Evolutionary conservation across 1,140 invertebrate genomes (phyloP), one percentile per base, ranked within the genome.

Genomic region (Drosophila pandora): DNA sequence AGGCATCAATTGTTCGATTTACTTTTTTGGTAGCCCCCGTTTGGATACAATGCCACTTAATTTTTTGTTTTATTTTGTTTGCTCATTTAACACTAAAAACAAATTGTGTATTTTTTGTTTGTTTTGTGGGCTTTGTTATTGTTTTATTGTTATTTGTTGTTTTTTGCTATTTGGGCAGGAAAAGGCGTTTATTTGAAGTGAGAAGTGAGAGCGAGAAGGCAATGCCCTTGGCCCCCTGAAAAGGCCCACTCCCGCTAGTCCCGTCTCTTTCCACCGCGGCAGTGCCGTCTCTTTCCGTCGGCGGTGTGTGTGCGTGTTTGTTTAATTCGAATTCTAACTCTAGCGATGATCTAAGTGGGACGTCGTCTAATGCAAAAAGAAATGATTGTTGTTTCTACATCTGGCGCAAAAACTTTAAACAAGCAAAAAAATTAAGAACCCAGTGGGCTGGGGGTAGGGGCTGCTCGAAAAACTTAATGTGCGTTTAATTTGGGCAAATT

Each of bases 311-410:
- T 63, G 82, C 63, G 79, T 79, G 76, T 78, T 77, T 82, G 83
- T 63, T 82, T 88, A 88, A 87, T 87, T 87, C 63, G 77, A 37
- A 79, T 82, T 87, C 82, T 87, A 87, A 87, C 78, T 88, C 83
- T 82, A 79, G 82, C 82, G 82, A 87, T 87, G 82, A 87, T 87
- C 83, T 87, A 88, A 87, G 83, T 87, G 83, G 82, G 82, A 87
- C 45, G 52, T 76, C 81, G 64, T 77, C 64, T 53, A 67, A 65
- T 62, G 70, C 77, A 76, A 41, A 61, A 47, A 71, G 63, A 73
- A 73, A 73, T 28, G 56, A 67, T 61, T 74, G 59, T 59, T 74
- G 53, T 52, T 65, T 56, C 79, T 58, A 78, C 79, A 83, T 79
- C 80, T 84, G 80, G 79, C 75, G 70, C 30, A 56, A 57, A 72